Evolutionary conservation across 2,888 invertebrate species (phyloP), one percentile per base, ranked within the genome.

Genomic region (Brenthis daphne): DNA sequence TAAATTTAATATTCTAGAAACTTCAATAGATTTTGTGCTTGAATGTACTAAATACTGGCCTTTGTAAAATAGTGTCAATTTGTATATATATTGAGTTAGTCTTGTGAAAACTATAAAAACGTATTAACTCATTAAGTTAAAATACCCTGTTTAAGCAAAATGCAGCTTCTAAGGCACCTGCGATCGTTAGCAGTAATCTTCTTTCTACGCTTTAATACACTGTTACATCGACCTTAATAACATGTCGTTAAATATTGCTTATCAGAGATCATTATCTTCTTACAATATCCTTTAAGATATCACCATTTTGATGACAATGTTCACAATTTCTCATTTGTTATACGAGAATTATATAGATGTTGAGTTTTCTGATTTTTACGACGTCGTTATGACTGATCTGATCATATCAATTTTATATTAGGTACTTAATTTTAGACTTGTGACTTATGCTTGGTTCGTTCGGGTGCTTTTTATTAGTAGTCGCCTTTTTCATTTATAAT

Each of bases 81-180:
- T 58, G 24, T 48, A 58, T 58, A 47, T 48, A 58, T 24, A 50
- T 16, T 50, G 48, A 29, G 50, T 50, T 33, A n/a, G 33, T 60
- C 29, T 48, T 50, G 6, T 24, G 60, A 24, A 50, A 29, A 60
- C 29, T 50, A 60, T 50, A 60, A 60, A 60, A 60, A 60, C 50
- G 50, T 60, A 60, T 60, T 33, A 60, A 60, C 60, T 60, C 60
- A 48, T 60, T 60, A 60, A 60, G 33, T 50, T 48, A 50, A 60
- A 50, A 60, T 50, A 48, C 50, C 50, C 33, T 12, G 60, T 60
- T 50, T 60, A 29, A 60, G 50, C 29, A 50, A 50, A 60, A 60
- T 60, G 50, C 60, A 60, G 50, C 60, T 48, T 43, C 11, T 43
- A 4, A 43, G 57, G 29, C 16, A 48, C 60, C 50, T 60, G 50